Conservation (phyloP, 2,888 invertebrate species). For the Apamea monoglypha region DNA sequence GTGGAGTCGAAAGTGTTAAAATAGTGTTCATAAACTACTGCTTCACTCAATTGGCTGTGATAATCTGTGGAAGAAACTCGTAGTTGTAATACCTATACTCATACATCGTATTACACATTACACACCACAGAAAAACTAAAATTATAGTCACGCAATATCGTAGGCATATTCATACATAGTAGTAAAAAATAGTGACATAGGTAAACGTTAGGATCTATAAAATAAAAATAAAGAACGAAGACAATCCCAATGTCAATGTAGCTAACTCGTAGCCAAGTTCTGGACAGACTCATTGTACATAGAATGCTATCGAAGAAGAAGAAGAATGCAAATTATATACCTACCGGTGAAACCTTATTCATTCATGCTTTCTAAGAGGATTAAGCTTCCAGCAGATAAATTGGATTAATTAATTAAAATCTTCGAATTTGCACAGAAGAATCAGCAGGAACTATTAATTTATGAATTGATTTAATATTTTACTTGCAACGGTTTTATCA, state of each 20-base stretch:
- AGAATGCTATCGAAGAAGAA: neutral
- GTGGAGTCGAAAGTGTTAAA: no score
- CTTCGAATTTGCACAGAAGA: neutral
- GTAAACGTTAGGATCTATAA: neutral
- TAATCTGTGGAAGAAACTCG: neutral
- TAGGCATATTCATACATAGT: neutral
- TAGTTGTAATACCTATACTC: conserved; percentile 1
- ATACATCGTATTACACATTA: conserved; percentile 2
- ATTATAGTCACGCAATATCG: conserved; percentile 1
- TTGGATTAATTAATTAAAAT: neutral
- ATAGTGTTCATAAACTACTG: neutral
- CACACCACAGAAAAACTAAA: neutral
- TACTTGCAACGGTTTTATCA: conserved; percentile 25
- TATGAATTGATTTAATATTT: neutral
- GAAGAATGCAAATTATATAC: neutral
- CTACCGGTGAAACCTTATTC: neutral
- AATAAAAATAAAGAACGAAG: neutral
- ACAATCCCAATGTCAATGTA: neutral
- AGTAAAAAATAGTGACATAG: neutral
- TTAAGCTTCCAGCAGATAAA: neutral
- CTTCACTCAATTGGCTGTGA: conserved; percentile 1
- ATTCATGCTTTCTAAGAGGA: neutral
- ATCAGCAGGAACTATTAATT: neutral
- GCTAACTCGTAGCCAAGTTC: neutral
- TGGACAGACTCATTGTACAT: neutral